Conservation (phyloP, 2,797 vertebrate genomes). For the Sebastes vulpes region DNA sequence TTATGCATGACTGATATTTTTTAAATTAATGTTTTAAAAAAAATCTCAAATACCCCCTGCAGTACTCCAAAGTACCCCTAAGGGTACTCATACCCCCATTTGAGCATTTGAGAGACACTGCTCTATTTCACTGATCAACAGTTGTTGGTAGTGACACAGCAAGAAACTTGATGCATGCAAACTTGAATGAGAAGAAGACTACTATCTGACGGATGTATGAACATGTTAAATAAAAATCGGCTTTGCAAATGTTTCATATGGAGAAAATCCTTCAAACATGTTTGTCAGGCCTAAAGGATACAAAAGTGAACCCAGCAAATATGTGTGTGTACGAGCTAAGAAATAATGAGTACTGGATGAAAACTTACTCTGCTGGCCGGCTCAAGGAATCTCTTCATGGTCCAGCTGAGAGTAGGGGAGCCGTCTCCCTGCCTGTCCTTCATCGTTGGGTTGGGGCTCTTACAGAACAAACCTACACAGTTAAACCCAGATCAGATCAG, state of each 20-base stretch:
- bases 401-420: constrained; percentile 88
- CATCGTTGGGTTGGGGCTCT: constrained; percentile 86
- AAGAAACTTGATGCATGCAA: neutral
- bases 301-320: neutral
- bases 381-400: constrained; percentile 90
- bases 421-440: constrained; percentile 86
- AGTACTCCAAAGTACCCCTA: too few relatives aligned
- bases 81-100: neutral
- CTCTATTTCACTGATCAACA: neutral
- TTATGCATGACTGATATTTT: neutral
- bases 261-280: neutral
- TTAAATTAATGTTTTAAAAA: neutral
- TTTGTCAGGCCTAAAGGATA: neutral
- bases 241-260: neutral
- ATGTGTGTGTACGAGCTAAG: neutral
- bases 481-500: neutral
- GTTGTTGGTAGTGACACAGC: neutral
- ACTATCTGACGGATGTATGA: neutral
- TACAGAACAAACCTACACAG: constrained; percentile 86
- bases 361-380: constrained; percentile 86
- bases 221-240: neutral
- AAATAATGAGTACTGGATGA: neutral
- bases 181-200: neutral
- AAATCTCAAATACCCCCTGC: neutral
- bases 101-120: neutral